Percentiles rank a stretch among this genome's conserved stretches.
Evolutionary conservation across 92 coral and sea anemone species (phyloP).

Genomic region (Isaurus tuberculatus): DNA sequence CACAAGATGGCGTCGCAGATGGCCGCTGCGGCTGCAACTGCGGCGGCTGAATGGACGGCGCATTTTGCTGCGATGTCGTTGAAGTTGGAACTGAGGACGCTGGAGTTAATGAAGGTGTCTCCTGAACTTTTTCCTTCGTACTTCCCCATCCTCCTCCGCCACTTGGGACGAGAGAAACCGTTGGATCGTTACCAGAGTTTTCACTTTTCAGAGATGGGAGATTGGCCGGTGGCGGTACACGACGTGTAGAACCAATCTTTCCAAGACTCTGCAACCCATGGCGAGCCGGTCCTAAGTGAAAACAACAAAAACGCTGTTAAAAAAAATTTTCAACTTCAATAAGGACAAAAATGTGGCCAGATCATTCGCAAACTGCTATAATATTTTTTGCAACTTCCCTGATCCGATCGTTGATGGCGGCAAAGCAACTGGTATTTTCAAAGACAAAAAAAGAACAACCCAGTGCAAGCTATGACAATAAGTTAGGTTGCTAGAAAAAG

Average conservation of each 20-base stretch:
- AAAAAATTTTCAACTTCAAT: not conserved
- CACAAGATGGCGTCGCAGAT: constrained; percentile 86
- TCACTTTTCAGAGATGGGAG: constrained; percentile 99
- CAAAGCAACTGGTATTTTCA: constrained; percentile 37
- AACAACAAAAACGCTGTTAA: not conserved
- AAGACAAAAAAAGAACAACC: constrained; percentile 21
- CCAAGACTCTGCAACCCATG: constrained; percentile 99
- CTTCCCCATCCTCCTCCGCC: constrained; percentile 99
- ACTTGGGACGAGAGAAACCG: constrained; percentile 98
- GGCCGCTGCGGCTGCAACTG: constrained; percentile 97
- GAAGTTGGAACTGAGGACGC: constrained; percentile 71
- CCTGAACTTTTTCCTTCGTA: constrained; percentile 87
- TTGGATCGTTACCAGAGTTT: constrained; percentile 99
- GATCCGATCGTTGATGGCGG: not conserved
- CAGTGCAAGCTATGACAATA: not conserved
- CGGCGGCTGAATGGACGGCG: constrained; percentile 89
- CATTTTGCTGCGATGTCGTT: constrained; percentile 78
- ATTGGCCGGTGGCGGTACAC: constrained; percentile 99
- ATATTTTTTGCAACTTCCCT: constrained; percentile 9
- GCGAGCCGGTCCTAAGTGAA: constrained; percentile 84
- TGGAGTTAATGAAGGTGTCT: constrained; percentile 58
- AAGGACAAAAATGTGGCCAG: constrained; percentile 10
- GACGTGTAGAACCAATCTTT: constrained; percentile 98
- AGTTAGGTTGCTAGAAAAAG: not conserved
- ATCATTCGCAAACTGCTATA: not conserved